A percentile compares a stretch with the other conserved stretches of the same genome.
Conservation (phyloP, 2,888 invertebrate genomes). For the Platycheirus albimanus region DNA sequence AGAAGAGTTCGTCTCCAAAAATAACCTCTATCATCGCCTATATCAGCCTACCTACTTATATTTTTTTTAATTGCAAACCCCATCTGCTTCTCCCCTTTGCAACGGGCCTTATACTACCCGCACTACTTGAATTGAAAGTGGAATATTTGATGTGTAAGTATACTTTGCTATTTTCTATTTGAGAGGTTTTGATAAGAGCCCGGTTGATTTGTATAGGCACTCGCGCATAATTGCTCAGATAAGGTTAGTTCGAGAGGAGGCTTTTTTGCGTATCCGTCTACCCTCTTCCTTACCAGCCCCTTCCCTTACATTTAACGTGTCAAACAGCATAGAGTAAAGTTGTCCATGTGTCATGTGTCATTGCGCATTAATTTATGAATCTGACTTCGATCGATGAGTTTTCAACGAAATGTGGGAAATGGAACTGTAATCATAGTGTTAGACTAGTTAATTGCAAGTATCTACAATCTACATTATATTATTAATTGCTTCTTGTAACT, state of each 20-base stretch:
- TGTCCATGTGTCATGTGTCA: constrained; percentile 47
- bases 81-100: background rate
- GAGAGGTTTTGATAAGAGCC: constrained; percentile 53
- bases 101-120: background rate
- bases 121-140: constrained; percentile 13
- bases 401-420: constrained; percentile 5
- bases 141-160: constrained; percentile 39
- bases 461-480: constrained; percentile 15
- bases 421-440: constrained; percentile 20
- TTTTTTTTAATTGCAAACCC: constrained; percentile 25
- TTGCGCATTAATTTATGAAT: constrained; percentile 35
- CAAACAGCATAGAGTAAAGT: background rate
- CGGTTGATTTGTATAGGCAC: constrained; percentile 38
- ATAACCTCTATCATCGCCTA: constrained; percentile 54
- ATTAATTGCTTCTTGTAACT: constrained; percentile 25
- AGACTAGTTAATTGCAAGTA: constrained; percentile 33
- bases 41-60: constrained; percentile 4
- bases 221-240: constrained; percentile 64
- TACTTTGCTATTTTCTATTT: constrained; percentile 40
- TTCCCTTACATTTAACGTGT: background rate
- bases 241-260: constrained; percentile 26
- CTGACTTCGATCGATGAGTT: constrained; percentile 35
- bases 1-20: constrained; percentile 45
- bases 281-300: background rate
- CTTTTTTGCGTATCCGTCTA: constrained; percentile 31